Base-by-base conservation (phyloP, 2,113 vertebrate species). In the Platichthys flesus region DNA sequence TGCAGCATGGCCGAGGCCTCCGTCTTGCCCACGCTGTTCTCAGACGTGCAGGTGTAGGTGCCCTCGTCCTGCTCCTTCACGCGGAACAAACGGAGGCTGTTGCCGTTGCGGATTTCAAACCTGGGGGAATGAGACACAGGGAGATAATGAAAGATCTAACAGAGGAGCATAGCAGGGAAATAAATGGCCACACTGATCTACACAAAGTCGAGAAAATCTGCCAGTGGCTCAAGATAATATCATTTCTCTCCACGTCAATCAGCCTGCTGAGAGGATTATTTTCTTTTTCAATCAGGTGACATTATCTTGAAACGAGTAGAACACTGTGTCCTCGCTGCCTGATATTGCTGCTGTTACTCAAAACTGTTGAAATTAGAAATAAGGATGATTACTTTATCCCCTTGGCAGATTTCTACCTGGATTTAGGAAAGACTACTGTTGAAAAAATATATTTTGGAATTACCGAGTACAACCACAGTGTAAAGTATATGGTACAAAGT, bases 21-120 rank as follows among this genome's bases (percentile, higher is more conserved):
- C 0, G 98, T 95, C 92, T 97, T 98, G 81, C 97, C 97, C 83
- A 99, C 97, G 88, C 98, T 99, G 90, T 99, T 99, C 93, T 99
- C 97, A 54, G 97, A 97, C 57, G 98, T 95, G 90, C 97, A 99
- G 18, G 96, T 98, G 24, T 99, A 99, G 0, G 96, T 96, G 47
- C 97, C 97, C 94, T 96, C 98, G 76, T 99, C 97, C 87, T 96
- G 95, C 81, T 96, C 96, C 57, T 81, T 93, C 70, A 98, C 97
- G 28, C 95, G 95, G 72, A 96, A 93, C 73, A 99, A 95, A 92
- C 94, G 96, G 71, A 99, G 93, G 45, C 95, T 98, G 89, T 98
- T 97, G 82, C 98, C 97, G 79, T 97, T 96, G 80, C 92, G 96
- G 75, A 99, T 98, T 94, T 99, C 97, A 0, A 97, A 98, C 89